Percentiles rank a stretch among this genome's conserved stretches.
phyloP scores from a whole-genome alignment of 2,113 vertebrate genomes.

The Ciconia maguari region DNA sequence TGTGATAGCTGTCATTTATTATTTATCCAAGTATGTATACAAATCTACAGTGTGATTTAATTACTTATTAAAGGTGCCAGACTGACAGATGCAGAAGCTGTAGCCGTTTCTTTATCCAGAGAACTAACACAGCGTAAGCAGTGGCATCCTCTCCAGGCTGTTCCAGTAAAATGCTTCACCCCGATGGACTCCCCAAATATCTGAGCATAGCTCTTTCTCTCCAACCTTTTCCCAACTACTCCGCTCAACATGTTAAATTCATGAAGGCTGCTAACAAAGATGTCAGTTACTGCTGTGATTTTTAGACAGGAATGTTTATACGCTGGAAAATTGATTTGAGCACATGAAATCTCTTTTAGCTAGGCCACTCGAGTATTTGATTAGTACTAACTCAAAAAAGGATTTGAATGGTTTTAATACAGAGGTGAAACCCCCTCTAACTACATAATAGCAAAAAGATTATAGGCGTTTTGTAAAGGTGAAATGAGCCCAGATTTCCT shows the following conservation, averaged over 20 bases:
- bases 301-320: neutral
- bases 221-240: neutral
- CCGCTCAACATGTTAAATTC: neutral
- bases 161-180: neutral
- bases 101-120: neutral
- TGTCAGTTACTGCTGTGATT: neutral
- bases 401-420: neutral
- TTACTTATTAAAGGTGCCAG: slow-evolving; percentile 51
- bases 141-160: neutral
- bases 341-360: neutral
- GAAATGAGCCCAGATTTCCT: neutral
- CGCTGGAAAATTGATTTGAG: neutral
- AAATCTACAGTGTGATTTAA: slow-evolving; percentile 24
- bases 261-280: neutral
- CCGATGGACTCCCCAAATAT: neutral
- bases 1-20: slow-evolving; percentile 38
- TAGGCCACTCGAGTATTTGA: neutral
- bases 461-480: neutral
- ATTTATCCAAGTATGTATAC: slow-evolving; percentile 33
- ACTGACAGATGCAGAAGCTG: slow-evolving; percentile 36
- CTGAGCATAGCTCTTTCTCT: neutral
- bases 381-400: neutral
- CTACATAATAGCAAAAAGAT: neutral
- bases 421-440: neutral
- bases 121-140: neutral